These are phyloP conservation scores for Capromys pilorides DNA, from an alignment of 2,797 vertebrate species.

Conservation along the genomic window DNA sequence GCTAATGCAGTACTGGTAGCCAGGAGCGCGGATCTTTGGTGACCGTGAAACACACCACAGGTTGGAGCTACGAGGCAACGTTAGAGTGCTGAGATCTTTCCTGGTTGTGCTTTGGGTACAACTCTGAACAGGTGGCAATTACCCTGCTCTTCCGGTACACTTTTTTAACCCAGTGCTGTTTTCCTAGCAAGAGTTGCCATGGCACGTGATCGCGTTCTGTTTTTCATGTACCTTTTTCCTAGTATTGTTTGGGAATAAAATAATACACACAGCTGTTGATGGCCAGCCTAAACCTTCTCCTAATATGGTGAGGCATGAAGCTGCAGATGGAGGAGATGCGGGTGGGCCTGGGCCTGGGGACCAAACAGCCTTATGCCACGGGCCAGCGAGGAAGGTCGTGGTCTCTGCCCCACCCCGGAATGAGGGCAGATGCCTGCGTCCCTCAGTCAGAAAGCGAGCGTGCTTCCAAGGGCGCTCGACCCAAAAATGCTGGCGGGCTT, in stretches of 20 bases:
- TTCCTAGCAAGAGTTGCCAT: slow-evolving; percentile 69
- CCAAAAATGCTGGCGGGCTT: slow-evolving; percentile 36
- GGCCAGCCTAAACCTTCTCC: slow-evolving; percentile 75
- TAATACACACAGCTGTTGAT: slow-evolving; percentile 58
- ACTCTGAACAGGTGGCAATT: slow-evolving; percentile 15
- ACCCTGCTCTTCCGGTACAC: neutral
- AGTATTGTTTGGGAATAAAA: slow-evolving; percentile 73
- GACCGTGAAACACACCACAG: neutral
- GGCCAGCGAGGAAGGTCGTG: slow-evolving; percentile 47
- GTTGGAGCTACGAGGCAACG: neutral
- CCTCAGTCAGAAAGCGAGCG: slow-evolving; percentile 63
- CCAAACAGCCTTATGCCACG: neutral
- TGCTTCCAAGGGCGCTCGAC: slow-evolving; percentile 17
- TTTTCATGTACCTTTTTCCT: slow-evolving; percentile 78
- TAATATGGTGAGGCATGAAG: slow-evolving; percentile 78
- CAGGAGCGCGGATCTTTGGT: neutral
- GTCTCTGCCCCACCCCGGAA: slow-evolving; percentile 39
- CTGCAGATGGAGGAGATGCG: slow-evolving; percentile 44
- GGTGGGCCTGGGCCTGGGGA: neutral
- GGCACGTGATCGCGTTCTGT: slow-evolving; percentile 45
- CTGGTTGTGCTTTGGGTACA: slow-evolving; percentile 35
- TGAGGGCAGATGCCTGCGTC: slow-evolving; percentile 75
- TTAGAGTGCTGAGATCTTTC: neutral
- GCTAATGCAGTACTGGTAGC: neutral
- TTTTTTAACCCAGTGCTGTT: slow-evolving; percentile 41